Base-by-base conservation (phyloP, 2,888 invertebrate species). In the Drepana falcataria region DNA sequence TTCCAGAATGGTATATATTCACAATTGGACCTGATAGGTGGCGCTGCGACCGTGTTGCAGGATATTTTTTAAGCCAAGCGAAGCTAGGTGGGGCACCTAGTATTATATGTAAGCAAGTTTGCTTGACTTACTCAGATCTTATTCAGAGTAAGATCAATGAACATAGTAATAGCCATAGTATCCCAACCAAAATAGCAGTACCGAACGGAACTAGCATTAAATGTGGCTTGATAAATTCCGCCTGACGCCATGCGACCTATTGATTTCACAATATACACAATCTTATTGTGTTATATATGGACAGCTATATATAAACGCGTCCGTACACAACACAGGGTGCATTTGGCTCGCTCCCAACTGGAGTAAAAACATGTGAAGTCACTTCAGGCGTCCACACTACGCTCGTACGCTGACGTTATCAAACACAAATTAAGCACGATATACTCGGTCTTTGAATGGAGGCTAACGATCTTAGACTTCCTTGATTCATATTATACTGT, bases 261-360 rank as follows among this genome's bases (percentile, higher is more conserved):
- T 9, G 44, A 44, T 44, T 9, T 44, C 2, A 44, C 5, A 3
- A 44, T 44, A 44, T 9, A 9, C 1, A 40, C 40, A 9, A 9
- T 44, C 44, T 9, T 44, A 4, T 44, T 9, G 44, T 44, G 44
- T 44, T 2, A 44, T 44, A 9, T 44, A 44, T 9, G 9, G 2
- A 44, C 9, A 44, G 44, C 44, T 44, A 9, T 44, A 44, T 3
- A 9, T 9, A 9, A 3, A 44, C 9, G 9, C 7, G 44, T 9
- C 9, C 9, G 44, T 44, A 9, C 44, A 37, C 9, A 44, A 44
- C 44, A 44, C 9, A 44, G 44, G 9, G 44, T 44, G 51, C 51
- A 51, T 51, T 51, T 51, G 51, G 51, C 51, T 34, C 41, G 33
- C 35, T 34, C 41, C 51, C 51, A 51, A 51, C 37, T 51, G 51